phyloP scores from a whole-genome alignment of 2,797 vertebrate species.

The Huso huso region DNA sequence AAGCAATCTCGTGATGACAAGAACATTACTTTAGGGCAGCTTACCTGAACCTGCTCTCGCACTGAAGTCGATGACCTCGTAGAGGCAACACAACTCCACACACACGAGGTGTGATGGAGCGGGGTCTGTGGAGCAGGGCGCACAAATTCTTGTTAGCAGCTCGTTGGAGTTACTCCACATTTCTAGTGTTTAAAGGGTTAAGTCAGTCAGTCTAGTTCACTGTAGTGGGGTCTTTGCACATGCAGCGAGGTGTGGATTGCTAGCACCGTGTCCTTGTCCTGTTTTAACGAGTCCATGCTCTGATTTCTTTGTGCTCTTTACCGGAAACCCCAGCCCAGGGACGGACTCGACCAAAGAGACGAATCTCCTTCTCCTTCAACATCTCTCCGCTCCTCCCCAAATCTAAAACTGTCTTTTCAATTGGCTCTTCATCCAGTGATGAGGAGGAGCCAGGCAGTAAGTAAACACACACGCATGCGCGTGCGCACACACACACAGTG shows the following conservation, averaged over 20 bases:
- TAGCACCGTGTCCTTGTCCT: slow-evolving; percentile 4
- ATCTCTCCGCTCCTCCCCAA: slow-evolving; percentile 83
- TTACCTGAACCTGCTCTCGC: too few relatives aligned
- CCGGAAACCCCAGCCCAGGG: slow-evolving; percentile 51
- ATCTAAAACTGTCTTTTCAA: slow-evolving; percentile 77
- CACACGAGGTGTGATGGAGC: too few relatives aligned
- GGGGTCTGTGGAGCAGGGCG: too few relatives aligned
- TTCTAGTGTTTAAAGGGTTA: too few relatives aligned
- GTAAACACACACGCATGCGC: slow-evolving; percentile 47
- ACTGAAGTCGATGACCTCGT: too few relatives aligned
- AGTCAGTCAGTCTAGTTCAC: too few relatives aligned
- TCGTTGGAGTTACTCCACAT: too few relatives aligned
- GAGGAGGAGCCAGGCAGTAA: slow-evolving; percentile 83
- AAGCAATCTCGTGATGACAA: too few relatives aligned
- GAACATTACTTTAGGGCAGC: too few relatives aligned
- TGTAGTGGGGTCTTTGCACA: background rate
- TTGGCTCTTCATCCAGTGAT: slow-evolving; percentile 85
- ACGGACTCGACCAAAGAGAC: slow-evolving; percentile 64
- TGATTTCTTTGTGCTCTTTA: slow-evolving; percentile 42
- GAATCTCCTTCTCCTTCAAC: slow-evolving; percentile 83
- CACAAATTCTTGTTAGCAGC: too few relatives aligned
- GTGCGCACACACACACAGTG: slow-evolving; percentile 1
- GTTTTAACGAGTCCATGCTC: slow-evolving; percentile 31
- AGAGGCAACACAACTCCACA: too few relatives aligned
- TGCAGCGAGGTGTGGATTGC: slow-evolving; percentile 10